Conservation (phyloP, 1,140 invertebrate genomes). For the Cydia fagiglandana region DNA sequence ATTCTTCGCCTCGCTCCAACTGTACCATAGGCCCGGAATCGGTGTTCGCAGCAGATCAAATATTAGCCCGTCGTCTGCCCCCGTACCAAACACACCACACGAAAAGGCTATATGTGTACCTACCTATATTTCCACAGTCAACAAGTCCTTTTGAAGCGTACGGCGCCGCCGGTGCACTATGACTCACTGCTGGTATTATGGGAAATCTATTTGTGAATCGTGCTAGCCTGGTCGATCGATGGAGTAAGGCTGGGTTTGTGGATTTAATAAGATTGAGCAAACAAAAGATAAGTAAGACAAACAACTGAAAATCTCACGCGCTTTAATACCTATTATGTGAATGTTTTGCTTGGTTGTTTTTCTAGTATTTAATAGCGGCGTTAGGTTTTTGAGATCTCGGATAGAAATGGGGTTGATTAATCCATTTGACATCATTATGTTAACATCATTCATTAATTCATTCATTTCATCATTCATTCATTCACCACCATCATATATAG, state of each 20-base stretch:
- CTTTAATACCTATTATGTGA: no score
- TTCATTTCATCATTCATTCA: no score
- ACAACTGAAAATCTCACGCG: background rate
- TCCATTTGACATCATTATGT: no score
- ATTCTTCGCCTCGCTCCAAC: background rate
- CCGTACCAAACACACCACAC: background rate
- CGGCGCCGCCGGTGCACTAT: slow-evolving; percentile 20
- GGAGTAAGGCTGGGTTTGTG: slow-evolving; percentile 1
- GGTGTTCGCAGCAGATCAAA: slow-evolving; percentile 45
- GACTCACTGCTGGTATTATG: slow-evolving; percentile 35
- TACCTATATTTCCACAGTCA: background rate
- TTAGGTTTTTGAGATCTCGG: no score
- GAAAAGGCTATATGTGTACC: background rate
- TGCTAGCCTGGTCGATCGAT: slow-evolving; percentile 1
- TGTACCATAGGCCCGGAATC: slow-evolving; percentile 37
- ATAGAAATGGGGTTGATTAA: no score
- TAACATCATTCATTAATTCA: no score
- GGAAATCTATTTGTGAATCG: slow-evolving; percentile 14
- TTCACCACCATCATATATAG: no score
- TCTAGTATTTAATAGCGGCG: no score
- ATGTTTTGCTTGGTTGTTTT: no score
- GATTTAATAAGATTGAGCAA: slow-evolving; percentile 3
- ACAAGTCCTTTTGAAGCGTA: background rate
- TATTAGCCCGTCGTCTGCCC: slow-evolving; percentile 55
- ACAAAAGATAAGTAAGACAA: background rate